Base-by-base conservation (phyloP, 1,140 invertebrate genomes). In the Camponotus floridanus region DNA sequence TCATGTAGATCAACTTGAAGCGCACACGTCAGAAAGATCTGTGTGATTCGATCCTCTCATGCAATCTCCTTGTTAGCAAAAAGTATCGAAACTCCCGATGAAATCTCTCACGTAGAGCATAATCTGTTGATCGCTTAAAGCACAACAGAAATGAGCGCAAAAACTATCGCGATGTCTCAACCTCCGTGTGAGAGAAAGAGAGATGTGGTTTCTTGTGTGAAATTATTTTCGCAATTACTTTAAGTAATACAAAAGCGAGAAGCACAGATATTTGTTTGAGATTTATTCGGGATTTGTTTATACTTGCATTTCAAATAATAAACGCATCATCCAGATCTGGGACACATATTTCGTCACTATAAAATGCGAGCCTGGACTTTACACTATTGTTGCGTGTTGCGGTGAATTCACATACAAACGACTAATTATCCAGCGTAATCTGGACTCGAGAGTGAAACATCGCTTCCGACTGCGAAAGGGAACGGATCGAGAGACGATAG, bases 381-480 rank as follows among this genome's bases (percentile, higher is more conserved):
- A 48, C 70, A 5, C 45, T 61, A 84, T 76, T 64, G 70, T 76
- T 84, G 57, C 70, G 59, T 48, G 45, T 62, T 70, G 61, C 59
- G 70, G 39, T 83, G 76, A 61, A 64, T 73, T 59, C 71, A 62
- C 42, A 61, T 57, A 70, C 55, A 61, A 11, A 45, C 74, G 68
- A 74, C 83, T 87, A 89, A 90, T 90, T 90, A 90, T 76, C 87
- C 48, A 39, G 71, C 85, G 45, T 70, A 11, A 36, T 65, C 64
- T 90, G 88, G 61, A 86, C 64, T 74, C 57, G 31, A 48, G 78
- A 64, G 88, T 87, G 65, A 90, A 87, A 90, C 89, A 87, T 87
- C 80, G 76, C 85, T 90, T 87, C 88, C 88, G 85, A 85, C 87
- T 80, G 74, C 85, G 85, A 90, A 87, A 87, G 89, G 88, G 71